These are phyloP conservation scores for Pyrrhosoma nymphula DNA, from an alignment of 2,888 invertebrate species.

Conservation along the genomic window DNA sequence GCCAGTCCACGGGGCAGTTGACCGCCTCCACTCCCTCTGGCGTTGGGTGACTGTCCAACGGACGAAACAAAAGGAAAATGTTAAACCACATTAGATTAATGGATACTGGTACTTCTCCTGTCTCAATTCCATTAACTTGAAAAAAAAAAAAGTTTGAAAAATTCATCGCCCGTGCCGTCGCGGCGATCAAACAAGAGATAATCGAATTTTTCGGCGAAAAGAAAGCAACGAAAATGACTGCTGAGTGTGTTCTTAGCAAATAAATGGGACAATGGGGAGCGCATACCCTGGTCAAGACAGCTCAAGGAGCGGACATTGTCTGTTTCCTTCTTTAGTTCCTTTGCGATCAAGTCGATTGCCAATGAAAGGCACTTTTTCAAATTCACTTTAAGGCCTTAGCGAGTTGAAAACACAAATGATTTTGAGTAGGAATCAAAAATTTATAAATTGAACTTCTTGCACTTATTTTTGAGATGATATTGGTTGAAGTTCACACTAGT, in stretches of 20 bases:
- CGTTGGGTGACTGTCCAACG: conserved; percentile 32
- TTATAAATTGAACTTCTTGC: too few relatives aligned
- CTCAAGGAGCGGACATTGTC: too few relatives aligned
- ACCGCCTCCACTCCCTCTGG: neutral
- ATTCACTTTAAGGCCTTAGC: too few relatives aligned
- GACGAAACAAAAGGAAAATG: neutral
- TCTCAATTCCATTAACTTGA: neutral
- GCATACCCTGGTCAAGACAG: too few relatives aligned
- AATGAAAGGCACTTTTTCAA: too few relatives aligned
- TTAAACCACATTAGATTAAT: neutral
- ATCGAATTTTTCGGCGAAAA: neutral
- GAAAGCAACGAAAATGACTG: neutral
- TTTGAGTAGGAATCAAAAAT: too few relatives aligned
- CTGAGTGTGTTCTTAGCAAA: neutral
- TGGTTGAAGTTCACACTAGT: too few relatives aligned
- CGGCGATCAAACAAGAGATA: neutral
- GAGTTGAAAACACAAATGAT: too few relatives aligned
- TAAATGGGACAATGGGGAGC: neutral
- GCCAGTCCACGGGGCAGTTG: conserved; percentile 37
- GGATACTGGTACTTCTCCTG: neutral
- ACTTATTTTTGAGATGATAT: too few relatives aligned
- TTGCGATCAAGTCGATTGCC: too few relatives aligned
- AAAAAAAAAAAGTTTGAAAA: neutral
- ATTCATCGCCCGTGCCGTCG: neutral
- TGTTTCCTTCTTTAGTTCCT: too few relatives aligned